These are phyloP conservation scores for Acleris literana DNA, from an alignment of 2,888 invertebrate species.

Conservation along the genomic window DNA sequence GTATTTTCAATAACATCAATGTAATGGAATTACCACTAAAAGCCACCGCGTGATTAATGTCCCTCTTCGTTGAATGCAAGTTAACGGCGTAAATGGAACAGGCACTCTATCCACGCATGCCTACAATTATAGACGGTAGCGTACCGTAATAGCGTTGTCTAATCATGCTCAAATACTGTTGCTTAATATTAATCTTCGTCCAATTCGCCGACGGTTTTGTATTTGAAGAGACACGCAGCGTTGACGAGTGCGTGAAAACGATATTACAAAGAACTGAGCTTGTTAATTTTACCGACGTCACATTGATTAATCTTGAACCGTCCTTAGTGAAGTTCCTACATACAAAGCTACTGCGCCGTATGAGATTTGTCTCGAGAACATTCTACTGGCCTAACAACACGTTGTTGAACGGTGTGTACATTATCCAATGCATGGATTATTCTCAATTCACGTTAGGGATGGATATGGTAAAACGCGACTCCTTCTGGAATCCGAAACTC, in stretches of 20 bases:
- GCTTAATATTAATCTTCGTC: conserved; percentile 1
- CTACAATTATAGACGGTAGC: conserved; percentile 3
- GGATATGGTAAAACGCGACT: conserved; percentile 40
- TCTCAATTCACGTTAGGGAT: conserved; percentile 45
- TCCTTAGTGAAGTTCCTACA: conserved; percentile 43
- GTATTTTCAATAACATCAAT: conserved; percentile 34
- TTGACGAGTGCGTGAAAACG: conserved; percentile 13
- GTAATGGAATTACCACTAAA: conserved; percentile 29
- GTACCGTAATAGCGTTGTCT: not conserved
- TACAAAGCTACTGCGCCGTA: conserved; percentile 32
- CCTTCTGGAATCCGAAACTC: conserved; percentile 50
- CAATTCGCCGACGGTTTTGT: conserved; percentile 6
- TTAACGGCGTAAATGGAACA: conserved; percentile 24
- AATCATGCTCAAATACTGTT: conserved; percentile 14
- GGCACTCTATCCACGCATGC: conserved; percentile 5
- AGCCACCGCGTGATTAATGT: conserved; percentile 32
- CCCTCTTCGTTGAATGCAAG: conserved; percentile 28
- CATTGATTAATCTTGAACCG: conserved; percentile 44
- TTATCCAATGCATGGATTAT: conserved; percentile 45
- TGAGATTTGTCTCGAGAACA: conserved; percentile 45
- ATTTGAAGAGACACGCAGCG: not conserved
- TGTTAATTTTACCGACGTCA: conserved; percentile 40
- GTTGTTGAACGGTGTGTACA: conserved; percentile 43
- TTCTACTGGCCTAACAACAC: conserved; percentile 41
- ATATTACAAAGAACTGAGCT: conserved; percentile 17